Base-by-base conservation (phyloP, 2,888 invertebrate species). In the Caenorhabditis doughertyi region DNA sequence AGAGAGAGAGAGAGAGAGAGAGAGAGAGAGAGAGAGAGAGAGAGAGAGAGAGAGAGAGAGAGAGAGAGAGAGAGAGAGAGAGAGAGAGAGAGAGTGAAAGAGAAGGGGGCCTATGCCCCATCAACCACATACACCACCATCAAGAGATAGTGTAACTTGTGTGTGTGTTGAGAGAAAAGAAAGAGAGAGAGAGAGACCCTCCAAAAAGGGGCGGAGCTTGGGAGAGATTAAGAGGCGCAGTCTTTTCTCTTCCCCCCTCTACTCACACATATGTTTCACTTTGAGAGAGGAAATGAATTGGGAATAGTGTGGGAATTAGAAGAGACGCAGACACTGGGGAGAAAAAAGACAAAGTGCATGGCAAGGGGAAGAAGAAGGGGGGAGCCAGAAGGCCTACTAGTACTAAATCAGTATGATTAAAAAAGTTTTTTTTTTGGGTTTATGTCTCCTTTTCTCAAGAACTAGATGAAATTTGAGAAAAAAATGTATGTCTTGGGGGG, bases 211-310 rank as follows among this genome's bases (percentile, higher is more conserved):
- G 77, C 68, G 77, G 77, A 68, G 68, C 29, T 21, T n/a, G 11
- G n/a, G 74, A 77, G 62, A 77, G 68, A 77, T 70, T 68, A 74
- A 74, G 74, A 74, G 65, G 74, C 74, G 74, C 74, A 74, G 74
- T 39, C 49, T 47, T 27, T 39, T 39, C 35, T 51, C 32, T 35
- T 25, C 21, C 27, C 25, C 25, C 16, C 25, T 27, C 51, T 53
- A 21, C 21, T 23, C 29, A n/a, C 55, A n/a, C 47, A 64, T 49
- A 64, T 64, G 64, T 64, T 64, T 64, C 64, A 64, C 18, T 44
- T 47, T 13, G 44, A 47, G 44, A 9, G 18, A 4, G 32, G 29
- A 29, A 18, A 8, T n/a, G 23, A 7, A n/a, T 32, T 29, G 47
- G 16, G 32, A 49, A 47, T 47, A 51, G 65, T 21, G 27, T 42